phyloP scores from a whole-genome alignment of 2,797 vertebrate genomes.

The Spinibarbus caldwelli region DNA sequence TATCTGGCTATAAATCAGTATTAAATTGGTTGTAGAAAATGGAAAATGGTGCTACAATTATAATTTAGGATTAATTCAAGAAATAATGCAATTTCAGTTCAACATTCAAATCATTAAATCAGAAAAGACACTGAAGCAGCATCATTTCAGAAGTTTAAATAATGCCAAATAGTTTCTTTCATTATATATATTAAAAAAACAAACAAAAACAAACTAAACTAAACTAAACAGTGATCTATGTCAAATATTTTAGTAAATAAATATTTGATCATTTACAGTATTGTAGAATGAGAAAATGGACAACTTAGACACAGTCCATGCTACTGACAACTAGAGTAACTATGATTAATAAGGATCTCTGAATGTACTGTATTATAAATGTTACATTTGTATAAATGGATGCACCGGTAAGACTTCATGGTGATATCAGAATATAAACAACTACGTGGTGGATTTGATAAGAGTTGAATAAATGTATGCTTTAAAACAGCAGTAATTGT shows the following conservation, averaged over 20 bases:
- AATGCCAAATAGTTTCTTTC: not conserved
- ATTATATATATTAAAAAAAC: not conserved
- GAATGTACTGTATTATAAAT: slow-evolving; percentile 35
- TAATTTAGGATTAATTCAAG: not conserved
- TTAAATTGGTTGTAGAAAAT: not conserved
- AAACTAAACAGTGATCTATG: not conserved
- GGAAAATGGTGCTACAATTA: not conserved
- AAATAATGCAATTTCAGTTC: not conserved
- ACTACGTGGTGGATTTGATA: not conserved
- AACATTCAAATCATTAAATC: not conserved
- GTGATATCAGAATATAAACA: not conserved
- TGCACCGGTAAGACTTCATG: not conserved
- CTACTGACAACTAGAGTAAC: slow-evolving; percentile 14
- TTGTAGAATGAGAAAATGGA: slow-evolving; percentile 10
- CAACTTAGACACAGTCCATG: not conserved
- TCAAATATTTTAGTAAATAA: not conserved
- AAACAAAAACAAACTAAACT: not conserved
- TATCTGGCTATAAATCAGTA: not conserved
- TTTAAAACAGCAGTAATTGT: not conserved
- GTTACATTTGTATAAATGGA: not conserved
- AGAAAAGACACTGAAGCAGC: too few relatives aligned
- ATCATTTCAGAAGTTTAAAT: not conserved
- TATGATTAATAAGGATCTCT: slow-evolving; percentile 37
- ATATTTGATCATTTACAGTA: not conserved
- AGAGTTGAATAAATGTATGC: not conserved